Evolutionary conservation across 2,888 invertebrate species (phyloP), one percentile per base, ranked within the genome.

Genomic region (Griposia aprilina): DNA sequence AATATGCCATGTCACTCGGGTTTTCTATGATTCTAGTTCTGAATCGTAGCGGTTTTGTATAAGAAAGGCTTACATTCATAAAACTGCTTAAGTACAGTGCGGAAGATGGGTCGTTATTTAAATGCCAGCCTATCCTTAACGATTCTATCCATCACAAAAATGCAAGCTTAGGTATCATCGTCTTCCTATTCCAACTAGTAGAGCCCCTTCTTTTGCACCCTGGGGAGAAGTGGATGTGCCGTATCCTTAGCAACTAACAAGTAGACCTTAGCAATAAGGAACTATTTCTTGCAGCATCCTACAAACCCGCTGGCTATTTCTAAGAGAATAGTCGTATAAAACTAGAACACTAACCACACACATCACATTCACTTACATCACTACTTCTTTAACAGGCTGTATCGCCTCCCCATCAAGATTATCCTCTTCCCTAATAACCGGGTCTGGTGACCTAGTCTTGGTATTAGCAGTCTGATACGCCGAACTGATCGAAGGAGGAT

Each of bases 391-490:
- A 10, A 93, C 92, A 41, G 93, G 93, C 78, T 91, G 92, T 78
- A 95, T 75, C 15, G 86, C 80, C 74, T 95, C 96, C 30, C 95
- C 96, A 88, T 96, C 96, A 7, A 96, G 91, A 23, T 89, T 91
- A 86, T 96, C 96, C 20, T 88, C 81, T n/a, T 92, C 92, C 57
- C 91, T 93, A 15, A 88, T 82, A 20, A 91, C 86, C 0, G 94
- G 96, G 60, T 96, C 96, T 6, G 96, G 96, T 0, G 96, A 94
- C 90, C 97, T 97, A 0, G 97, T 97, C 90, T 97, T 97, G 0
- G 97, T 97, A 74, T 97, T 96, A 23, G 96, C 96, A 0, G 97
- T 97, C 90, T 97, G 97, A 83, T 97, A 97, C 10, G 97, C 97
- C 7, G 88, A 88, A 66, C 95, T 96, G 0, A 84, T 84, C 0